Base-by-base conservation (phyloP, 2,797 vertebrate species). In the Tachyglossus aculeatus region DNA sequence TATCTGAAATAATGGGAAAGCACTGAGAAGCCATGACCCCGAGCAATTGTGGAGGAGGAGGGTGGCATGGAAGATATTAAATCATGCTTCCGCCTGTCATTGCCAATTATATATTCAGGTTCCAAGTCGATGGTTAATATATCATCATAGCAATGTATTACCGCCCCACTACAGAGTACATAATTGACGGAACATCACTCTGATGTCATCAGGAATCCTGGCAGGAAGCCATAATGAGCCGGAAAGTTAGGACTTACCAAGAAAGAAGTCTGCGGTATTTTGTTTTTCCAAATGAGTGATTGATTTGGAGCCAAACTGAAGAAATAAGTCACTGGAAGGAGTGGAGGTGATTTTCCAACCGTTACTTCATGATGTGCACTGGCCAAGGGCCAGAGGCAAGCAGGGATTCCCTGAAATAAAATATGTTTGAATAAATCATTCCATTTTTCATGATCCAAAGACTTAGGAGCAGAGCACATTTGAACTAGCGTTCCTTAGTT, bases 301-400 rank as follows among this genome's bases (percentile, higher is more conserved):
- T 83, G 81, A 80, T 86, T 88, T 89, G 56, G 82, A 89, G 54
- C 70, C 78, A 81, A 90, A 85, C 67, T 80, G 78, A 91, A 88
- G 77, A 78, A 90, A 87, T 62, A 68, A 71, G 48, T 40, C 66
- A 40, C 67, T 71, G 78, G 66, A 86, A 89, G 40, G 80, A 77
- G 34, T 72, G 27, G 67, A 86, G 77, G 80, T 82, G 74, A 73
- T 80, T 87, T 83, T 79, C 80, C 69, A 89, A 47, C 65, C 61
- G 55, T 87, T 88, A 85, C 72, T 88, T 88, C 81, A 80, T 64
- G 44, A 63, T 82, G 40, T 81, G 71, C 22, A 81, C 79, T 89
- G 87, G 84, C 81, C 67, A 14, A 7, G 33, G 73, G 81, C 83
- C 86, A 88, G 31, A 89, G 57, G 67, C 74, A 71, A 81, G 86